A percentile compares a stretch with the other conserved stretches of the same genome.
Conservation (phyloP, 2,888 invertebrate genomes). For the Sussaba pulchella region DNA sequence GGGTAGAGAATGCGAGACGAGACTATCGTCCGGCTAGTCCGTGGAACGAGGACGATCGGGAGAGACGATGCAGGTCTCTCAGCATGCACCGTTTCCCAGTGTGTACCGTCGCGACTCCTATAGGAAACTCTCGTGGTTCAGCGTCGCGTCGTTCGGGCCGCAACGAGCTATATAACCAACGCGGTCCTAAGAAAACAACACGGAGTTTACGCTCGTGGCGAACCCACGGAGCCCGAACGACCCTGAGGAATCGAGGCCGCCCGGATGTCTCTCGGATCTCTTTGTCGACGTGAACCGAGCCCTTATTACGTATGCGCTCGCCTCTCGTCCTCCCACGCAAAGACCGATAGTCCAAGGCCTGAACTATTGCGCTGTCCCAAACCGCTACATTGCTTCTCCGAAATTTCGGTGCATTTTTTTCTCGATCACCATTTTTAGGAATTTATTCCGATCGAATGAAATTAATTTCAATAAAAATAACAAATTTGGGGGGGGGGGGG, state of each 20-base stretch:
- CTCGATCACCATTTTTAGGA: too few relatives aligned
- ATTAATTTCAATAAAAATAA: constrained; percentile 2
- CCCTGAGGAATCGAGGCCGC: constrained; percentile 64
- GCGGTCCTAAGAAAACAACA: constrained; percentile 61
- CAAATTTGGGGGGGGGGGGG: too few relatives aligned
- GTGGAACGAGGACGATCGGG: constrained; percentile 41
- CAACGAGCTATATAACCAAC: constrained; percentile 19
- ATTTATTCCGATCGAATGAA: not conserved
- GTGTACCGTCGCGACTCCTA: not conserved
- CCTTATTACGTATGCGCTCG: constrained; percentile 63
- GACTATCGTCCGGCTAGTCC: constrained; percentile 35
- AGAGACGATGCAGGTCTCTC: constrained; percentile 49
- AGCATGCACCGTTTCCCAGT: constrained; percentile 26
- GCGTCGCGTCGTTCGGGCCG: constrained; percentile 7
- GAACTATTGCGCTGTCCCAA: not conserved
- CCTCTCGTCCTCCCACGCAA: constrained; percentile 24
- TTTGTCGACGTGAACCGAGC: constrained; percentile 49
- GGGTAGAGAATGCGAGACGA: constrained; percentile 36
- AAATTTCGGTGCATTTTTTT: not conserved
- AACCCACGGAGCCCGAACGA: constrained; percentile 27
- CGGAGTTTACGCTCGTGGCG: constrained; percentile 10
- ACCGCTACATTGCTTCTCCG: not conserved
- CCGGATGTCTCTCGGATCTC: constrained; percentile 63
- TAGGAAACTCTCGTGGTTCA: constrained; percentile 35
- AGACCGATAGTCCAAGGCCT: constrained; percentile 17